Evolutionary conservation across 2,797 vertebrate species (phyloP), one percentile per base, ranked within the genome.

Genomic region (Dendrocincla tyrannina): DNA sequence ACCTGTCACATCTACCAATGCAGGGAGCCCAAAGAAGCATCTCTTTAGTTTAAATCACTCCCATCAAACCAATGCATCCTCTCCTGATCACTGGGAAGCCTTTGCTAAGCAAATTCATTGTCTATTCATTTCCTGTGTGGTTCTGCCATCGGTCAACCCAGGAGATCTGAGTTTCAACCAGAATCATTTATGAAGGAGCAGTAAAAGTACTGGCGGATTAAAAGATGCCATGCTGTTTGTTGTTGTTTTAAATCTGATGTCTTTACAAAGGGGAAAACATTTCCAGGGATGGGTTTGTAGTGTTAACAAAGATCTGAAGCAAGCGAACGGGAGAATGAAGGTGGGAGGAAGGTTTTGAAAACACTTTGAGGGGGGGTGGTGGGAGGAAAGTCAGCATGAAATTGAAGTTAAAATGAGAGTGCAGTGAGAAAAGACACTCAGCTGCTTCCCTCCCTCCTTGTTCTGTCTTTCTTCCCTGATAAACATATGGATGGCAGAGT

Each of bases 281-380:
- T 94, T 53, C 49, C 49, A 79, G 35, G 53, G 53, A 23, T 72
- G 39, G 32, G 44, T 87, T 89, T 86, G 62, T 80, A 42, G 42
- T 89, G 42, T 80, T 96, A 92, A 93, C 94, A 79, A 94, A 85
- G 73, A 93, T 67, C 78, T 91, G 67, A 93, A 53, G 55, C 24
- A 67, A 88, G 49, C 9, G 23, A 76, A 25, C 11, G 53, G 58
- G 56, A 52, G 44, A 80, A 73, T 19, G 35, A 25, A 78, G 59
- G 69, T 41, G 59, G 42, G 72, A 75, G 67, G 53, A 91, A 75
- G 76, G 17, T 81, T 91, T 68, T 75, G 52, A 90, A 92, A 80
- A 68, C 23, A 63, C 8, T 44, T 39, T 35, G 9, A 2, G 17
- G 14, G 14, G 25, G 20, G 14, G 6, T 7, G 20, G 8, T 7